phyloP scores from a whole-genome alignment of 2,888 invertebrate species.

The Blomia tropicalis region DNA sequence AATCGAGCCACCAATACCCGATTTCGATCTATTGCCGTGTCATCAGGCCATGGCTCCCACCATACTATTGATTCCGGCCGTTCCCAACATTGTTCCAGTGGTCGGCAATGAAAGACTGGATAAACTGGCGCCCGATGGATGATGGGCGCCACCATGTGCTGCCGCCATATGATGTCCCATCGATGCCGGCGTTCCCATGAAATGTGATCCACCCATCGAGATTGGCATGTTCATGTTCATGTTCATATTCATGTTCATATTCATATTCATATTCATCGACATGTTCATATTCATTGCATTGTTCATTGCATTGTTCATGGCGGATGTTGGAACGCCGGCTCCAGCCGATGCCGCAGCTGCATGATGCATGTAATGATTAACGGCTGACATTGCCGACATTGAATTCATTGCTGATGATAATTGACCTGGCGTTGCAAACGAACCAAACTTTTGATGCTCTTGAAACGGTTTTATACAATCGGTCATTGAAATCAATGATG shows the following conservation, averaged over 20 bases:
- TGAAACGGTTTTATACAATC: constrained; percentile 85
- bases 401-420: constrained; percentile 39
- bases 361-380: constrained; percentile 36
- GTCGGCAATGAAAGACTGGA: constrained; percentile 33
- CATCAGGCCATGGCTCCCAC: constrained; percentile 37
- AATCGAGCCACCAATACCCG: too few species aligned
- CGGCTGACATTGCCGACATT: constrained; percentile 33
- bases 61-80: constrained; percentile 38
- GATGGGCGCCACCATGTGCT: constrained; percentile 25
- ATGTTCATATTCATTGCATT: constrained; percentile 28
- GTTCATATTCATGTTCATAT: constrained; percentile 30
- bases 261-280: constrained; percentile 29
- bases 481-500: constrained; percentile 47
- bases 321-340: neutral
- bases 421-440: constrained; percentile 34
- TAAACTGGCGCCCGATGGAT: constrained; percentile 29
- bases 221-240: constrained; percentile 31
- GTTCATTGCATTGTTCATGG: neutral
- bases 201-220: constrained; percentile 29
- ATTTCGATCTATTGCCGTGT: too few species aligned
- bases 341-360: neutral
- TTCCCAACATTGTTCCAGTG: constrained; percentile 36
- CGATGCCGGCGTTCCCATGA: constrained; percentile 33
- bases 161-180: constrained; percentile 35
- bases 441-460: constrained; percentile 41